A percentile compares a stretch with the other conserved stretches of the same genome.
Evolutionary conservation across 30 jellyfish, hydroid and myxozoan genomes (phyloP).

Genomic region (Catostylus mosaicus): DNA sequence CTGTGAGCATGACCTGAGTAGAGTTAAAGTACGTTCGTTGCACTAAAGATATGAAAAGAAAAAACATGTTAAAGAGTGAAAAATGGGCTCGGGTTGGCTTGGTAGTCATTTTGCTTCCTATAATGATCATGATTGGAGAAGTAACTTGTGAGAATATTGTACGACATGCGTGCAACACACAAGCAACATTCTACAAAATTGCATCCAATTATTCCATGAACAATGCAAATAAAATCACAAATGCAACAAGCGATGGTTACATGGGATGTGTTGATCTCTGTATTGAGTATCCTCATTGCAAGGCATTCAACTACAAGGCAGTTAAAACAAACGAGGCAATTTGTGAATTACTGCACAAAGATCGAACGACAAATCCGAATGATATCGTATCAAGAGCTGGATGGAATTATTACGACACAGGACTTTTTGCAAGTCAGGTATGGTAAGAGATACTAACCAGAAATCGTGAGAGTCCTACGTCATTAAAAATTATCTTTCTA

Average conservation of each 20-base stretch:
- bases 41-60: too few species aligned
- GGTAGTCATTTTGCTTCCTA: too few species aligned
- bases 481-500: too few species aligned
- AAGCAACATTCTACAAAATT: conserved; percentile 42
- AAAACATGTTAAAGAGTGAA: too few species aligned
- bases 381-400: conserved; percentile 45
- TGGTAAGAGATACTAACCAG: too few species aligned
- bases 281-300: conserved; percentile 15
- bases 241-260: conserved; percentile 9
- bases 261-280: conserved; percentile 49
- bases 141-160: conserved; percentile 20
- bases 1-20: too few species aligned
- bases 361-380: conserved; percentile 34
- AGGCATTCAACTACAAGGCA: conserved; percentile 44
- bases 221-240: not conserved
- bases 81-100: too few species aligned
- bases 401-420: conserved; percentile 61
- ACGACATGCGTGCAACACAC: conserved; percentile 41
- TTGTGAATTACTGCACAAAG: conserved; percentile 40
- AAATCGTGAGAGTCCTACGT: too few species aligned
- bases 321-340: not conserved
- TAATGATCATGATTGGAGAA: too few species aligned
- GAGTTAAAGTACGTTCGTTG: too few species aligned
- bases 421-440: conserved; percentile 34
- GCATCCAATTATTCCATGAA: conserved; percentile 41